Evolutionary conservation across 2,797 vertebrate genomes (phyloP), one percentile per base, ranked within the genome.

Genomic region (Eospalax fontanierii): DNA sequence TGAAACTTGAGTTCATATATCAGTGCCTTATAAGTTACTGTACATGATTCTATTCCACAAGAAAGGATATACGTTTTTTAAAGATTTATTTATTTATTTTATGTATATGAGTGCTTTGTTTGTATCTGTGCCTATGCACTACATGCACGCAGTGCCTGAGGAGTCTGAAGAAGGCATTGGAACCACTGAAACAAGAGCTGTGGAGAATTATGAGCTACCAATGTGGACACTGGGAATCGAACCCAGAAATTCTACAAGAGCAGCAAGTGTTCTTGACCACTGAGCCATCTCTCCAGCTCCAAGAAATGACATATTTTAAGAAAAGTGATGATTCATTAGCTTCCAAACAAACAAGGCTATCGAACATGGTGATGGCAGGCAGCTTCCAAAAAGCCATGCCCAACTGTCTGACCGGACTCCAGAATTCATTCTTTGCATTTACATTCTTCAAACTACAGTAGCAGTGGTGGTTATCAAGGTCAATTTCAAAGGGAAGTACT

Each of bases 271-370:
- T 46, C 46, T 6, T 46, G 11, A 11, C 11, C 46, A 46, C 46
- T 46, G 46, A 46, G 46, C 46, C 46, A 46, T 11, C 46, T 46
- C 46, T 46, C 46, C 46, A 46, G 46, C 46, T 11, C 46, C 43
- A 33, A 92, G 43, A 89, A 92, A 66, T 28, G 6, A 79, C 43
- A 59, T 7, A 21, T 33, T 46, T 6, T 71, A 74, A 66, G 35
- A 95, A 83, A 75, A 21, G 43, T 68, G 66, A 68, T 33, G 66
- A 14, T 4, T 54, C 24, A 46, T 68, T 14, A 54, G 57, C 78
- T 91, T 68, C 78, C 61, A 78, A 94, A 90, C 33, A 73, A 79
- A 40, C 28, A 88, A 80, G n/a, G 14, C n/a, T 68, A 9, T 40
- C 30, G 22, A 68, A 8, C 3, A 43, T 30, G 57, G 61, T 19